Base-by-base conservation (phyloP, 1,140 invertebrate genomes). In the Zaprionus capensis region DNA sequence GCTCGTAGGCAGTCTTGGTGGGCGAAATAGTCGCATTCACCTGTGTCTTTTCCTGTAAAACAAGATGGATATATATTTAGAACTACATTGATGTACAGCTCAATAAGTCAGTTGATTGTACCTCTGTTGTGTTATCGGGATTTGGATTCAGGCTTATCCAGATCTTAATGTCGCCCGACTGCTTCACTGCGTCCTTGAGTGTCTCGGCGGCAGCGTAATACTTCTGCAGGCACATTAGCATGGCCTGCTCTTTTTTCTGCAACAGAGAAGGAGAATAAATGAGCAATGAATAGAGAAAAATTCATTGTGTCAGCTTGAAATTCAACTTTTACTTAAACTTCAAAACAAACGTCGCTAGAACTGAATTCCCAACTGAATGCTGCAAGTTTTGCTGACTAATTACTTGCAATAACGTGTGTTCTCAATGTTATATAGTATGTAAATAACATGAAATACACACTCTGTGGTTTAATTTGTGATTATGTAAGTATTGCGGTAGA, bases 81-180 rank as follows among this genome's bases (percentile, higher is more conserved):
- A 20, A 36, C 15, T 5, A 38, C 3, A 24, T n/a, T 64, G 1
- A 6, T 34, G 12, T 31, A 46, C 11, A 17, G 24, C 7, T 9
- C 7, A 14, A 26, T 17, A 2, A 31, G n/a, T 3, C 0, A 0
- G n/a, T 11, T 24, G 0, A 7, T 11, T 12, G 1, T 49, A 92
- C 91, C 76, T 93, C 91, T 26, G 75, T 92, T 28, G 77, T 82
- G 62, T 92, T 91, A 15, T 91, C 81, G 4, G 92, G 88, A 78
- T 91, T 91, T 1, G 81, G 75, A 67, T 93, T 91, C 0, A 93
- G 73, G 24, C 82, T 91, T 12, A 97, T 95, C 96, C 96, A 97
- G n/a, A 97, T 94, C 87, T 95, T 95, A 24, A 98, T 94, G 87
- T 97, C 96, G 0, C 97, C 97, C 0, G 96, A 96, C 0, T 95